Evolutionary conservation across 2,888 invertebrate species (phyloP).

Genomic region (Bellardia bayeri): DNA sequence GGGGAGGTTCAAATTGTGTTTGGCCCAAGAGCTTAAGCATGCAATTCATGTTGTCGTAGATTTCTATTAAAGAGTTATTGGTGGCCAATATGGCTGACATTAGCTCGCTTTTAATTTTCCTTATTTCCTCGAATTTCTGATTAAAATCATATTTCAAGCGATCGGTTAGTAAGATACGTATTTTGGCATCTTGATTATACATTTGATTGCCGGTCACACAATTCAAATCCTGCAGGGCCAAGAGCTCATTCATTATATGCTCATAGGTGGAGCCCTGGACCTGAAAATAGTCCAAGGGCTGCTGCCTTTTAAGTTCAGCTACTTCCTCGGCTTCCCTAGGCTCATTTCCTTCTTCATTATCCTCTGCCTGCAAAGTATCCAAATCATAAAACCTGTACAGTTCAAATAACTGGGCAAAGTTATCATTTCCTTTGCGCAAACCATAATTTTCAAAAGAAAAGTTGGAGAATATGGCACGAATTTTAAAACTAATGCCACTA

Average conservation of each 20-base stretch:
- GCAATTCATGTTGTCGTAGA: constrained; percentile 80
- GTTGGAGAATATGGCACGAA: constrained; percentile 79
- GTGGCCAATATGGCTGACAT: constrained; percentile 78
- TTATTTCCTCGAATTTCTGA: constrained; percentile 78
- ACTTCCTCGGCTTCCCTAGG: not conserved
- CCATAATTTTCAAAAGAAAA: constrained; percentile 79
- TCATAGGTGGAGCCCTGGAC: constrained; percentile 77
- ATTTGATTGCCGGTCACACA: constrained; percentile 79
- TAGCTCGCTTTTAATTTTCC: constrained; percentile 78
- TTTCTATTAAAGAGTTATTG: constrained; percentile 76
- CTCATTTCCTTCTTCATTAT: constrained; percentile 19
- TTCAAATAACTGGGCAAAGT: constrained; percentile 74
- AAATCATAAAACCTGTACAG: constrained; percentile 80
- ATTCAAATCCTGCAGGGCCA: constrained; percentile 77
- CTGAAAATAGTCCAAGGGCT: constrained; percentile 71
- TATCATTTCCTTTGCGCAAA: constrained; percentile 67
- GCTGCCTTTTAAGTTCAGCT: not conserved
- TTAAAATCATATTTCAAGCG: constrained; percentile 79
- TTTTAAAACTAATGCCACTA: constrained; percentile 76
- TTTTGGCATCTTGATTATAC: constrained; percentile 77
- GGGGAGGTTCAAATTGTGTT: constrained; percentile 75
- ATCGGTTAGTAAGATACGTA: constrained; percentile 72
- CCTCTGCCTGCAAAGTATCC: constrained; percentile 72
- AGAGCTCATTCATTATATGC: constrained; percentile 78
- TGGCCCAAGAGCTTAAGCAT: constrained; percentile 77